Evolutionary conservation across 2,797 vertebrate genomes (phyloP).

Genomic region (Scolopax bukidnonensis): DNA sequence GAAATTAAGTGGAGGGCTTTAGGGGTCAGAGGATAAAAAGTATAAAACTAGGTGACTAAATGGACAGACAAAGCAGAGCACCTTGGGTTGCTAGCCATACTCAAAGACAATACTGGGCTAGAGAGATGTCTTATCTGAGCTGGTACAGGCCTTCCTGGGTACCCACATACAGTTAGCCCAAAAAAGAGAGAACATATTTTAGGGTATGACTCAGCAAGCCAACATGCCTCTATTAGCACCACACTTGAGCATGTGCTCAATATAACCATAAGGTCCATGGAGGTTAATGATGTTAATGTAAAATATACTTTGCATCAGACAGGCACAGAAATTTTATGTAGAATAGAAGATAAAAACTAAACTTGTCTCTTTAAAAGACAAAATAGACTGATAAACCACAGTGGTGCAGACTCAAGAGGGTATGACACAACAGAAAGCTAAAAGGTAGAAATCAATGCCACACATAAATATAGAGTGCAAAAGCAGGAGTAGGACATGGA

Average conservation of each 20-base stretch:
- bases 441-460: not conserved
- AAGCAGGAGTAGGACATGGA: not conserved
- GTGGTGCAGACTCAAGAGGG: not conserved
- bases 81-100: not conserved
- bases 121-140: not conserved
- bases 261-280: constrained; percentile 31
- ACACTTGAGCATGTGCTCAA: constrained; percentile 49
- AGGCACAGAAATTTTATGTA: not conserved
- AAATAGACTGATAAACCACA: not conserved
- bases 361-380: not conserved
- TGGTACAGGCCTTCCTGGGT: not conserved
- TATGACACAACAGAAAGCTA: not conserved
- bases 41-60: not conserved
- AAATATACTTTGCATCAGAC: constrained; percentile 18
- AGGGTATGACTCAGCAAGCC: constrained; percentile 48
- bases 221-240: constrained; percentile 45
- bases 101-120: not conserved
- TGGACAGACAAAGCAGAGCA: not conserved
- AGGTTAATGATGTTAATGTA: constrained; percentile 26
- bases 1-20: not conserved
- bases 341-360: not conserved
- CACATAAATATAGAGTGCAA: not conserved
- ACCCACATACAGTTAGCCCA: not conserved
- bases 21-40: not conserved
- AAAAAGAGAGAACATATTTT: constrained; percentile 49